Evolutionary conservation across 2,888 invertebrate species (phyloP), one percentile per base, ranked within the genome.

Genomic region (Drosophila parthenogenetica): DNA sequence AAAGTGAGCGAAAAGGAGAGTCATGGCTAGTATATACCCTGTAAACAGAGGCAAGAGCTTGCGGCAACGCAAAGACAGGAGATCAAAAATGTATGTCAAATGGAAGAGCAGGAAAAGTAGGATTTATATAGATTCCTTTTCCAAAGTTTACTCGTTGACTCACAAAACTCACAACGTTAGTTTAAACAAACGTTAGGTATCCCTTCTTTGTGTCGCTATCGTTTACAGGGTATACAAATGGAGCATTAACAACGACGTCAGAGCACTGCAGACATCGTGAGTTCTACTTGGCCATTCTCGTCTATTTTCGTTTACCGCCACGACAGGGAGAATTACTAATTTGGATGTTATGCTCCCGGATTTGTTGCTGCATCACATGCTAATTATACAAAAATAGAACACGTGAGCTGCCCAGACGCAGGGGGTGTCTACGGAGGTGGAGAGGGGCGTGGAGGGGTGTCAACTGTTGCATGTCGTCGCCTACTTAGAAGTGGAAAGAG

Each of bases 401-500:
- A 68, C 64, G 80, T 77, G 77, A 76, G 76, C 80, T 60, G 57
- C 32, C 13, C 73, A 7, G 57, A 13, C 54, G 32, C 19, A 10
- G 29, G 49, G 22, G 13, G 29, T 29, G 29, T 29, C 29, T 29
- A 8, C 8, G 29, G 0, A 8, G 29, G 29, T 25, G 46, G 32
- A 10, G 42, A 2, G 14, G 16, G 46, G 14, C 3, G 46, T 14
- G 46, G 68, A 3, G 62, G 75, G 39, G 76, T 70, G 77, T 79
- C 77, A 77, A 77, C 77, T 77, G 77, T 77, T 77, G 77, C 77
- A 79, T 79, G 77, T 77, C 77, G 79, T 77, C 77, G 77, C 77
- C 77, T 79, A 77, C 67, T 77, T 77, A 77, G 79, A 48, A 45
- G 39, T 35, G 45, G 43, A 25, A 14, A 25, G 13, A 2, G 13